Base-by-base conservation (phyloP, 1,140 invertebrate genomes). In the Nymphalis io region DNA sequence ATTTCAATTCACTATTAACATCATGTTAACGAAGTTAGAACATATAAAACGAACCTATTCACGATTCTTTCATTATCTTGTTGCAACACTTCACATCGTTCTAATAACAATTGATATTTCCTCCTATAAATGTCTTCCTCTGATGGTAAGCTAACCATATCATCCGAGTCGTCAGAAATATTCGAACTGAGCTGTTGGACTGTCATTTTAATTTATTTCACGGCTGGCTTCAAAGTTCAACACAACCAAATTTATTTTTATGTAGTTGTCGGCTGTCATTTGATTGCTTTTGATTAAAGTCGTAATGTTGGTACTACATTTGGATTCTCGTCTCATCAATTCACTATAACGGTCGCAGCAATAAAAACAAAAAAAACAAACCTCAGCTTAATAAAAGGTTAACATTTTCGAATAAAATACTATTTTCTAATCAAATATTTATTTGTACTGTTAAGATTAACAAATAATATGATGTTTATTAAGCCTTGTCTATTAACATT, bases 1-100 rank as follows among this genome's bases (percentile, higher is more conserved):
- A 70, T 51, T 53, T 61, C 57, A 53, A 46, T 59, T 10, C 15
- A 39, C 38, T 16, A 38, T 12, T 16, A 59, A 11, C 8, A 55
- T 1, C 12, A 53, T 12, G 12, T 51, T 10, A 51, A n/a, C 51
- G 21, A 65, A 63, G 46, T 70, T 64, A 60, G 57, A 20, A 44
- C 21, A 72, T 65, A 76, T 77, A 76, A 82, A 68, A 88, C 84
- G 70, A 84, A 93, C 93, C 93, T 93, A 88, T 94, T 93, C 20
- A 94, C 92, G 72, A 94, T 89, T 82, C 93, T 91, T 87, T 94
- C 93, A 85, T 95, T 95, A 80, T 94, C 93, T 90, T 94, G 93
- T 78, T 94, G 94, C 70, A 95, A 88, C 51, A 93, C 92, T 87
- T 94, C 93, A 84, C 94, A 94, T 92, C 94, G 92, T 80, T 94